Evolutionary conservation across 2,797 vertebrate species (phyloP), one percentile per base, ranked within the genome.

Genomic region (Xyrichtys novacula): DNA sequence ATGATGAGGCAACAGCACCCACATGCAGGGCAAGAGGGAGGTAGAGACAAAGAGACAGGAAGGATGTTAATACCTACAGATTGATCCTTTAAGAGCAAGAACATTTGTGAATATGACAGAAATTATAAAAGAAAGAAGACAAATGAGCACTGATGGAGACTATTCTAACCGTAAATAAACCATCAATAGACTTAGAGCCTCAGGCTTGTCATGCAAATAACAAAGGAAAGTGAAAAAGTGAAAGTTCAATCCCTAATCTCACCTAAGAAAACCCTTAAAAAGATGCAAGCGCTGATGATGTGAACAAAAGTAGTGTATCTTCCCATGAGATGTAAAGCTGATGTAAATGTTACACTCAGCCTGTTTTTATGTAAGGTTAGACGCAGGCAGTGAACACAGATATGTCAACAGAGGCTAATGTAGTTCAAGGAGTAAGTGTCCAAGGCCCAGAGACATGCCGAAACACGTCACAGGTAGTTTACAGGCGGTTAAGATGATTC

Each of bases 1-100:
- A 7, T 46, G 67, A 79, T 84, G 73, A 88, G 74, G 76, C 74
- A 88, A 88, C 54, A 75, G 23, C 43, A 55, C 17, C 47, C 55
- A 68, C 22, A 80, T 72, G 64, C 34, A 57, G 31, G 46, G 73
- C 68, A 86, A 84, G 83, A 83, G 48, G 26, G 53, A 29, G 52
- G 54, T 53, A 59, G 43, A 68, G 40, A 66, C 14, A 52, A 76
- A 17, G n/a, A 43, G 4, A 25, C 43, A 20, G 26, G 42, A 17
- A 52, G 36, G 16, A 44, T 32, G 23, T 38, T 47, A 49, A 22
- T 68, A 75, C 23, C 3, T n/a, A 25, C 5, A 61, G 3, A 63
- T 7, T n/a, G 38, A 32, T 22, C 11, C 15, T 36, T 23, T 29
- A 22, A 20, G 7, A 67, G 7, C 3, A 36, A 39, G 6, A 32